phyloP scores from a whole-genome alignment of 1,140 invertebrate species.

The Drosophila burlai region DNA sequence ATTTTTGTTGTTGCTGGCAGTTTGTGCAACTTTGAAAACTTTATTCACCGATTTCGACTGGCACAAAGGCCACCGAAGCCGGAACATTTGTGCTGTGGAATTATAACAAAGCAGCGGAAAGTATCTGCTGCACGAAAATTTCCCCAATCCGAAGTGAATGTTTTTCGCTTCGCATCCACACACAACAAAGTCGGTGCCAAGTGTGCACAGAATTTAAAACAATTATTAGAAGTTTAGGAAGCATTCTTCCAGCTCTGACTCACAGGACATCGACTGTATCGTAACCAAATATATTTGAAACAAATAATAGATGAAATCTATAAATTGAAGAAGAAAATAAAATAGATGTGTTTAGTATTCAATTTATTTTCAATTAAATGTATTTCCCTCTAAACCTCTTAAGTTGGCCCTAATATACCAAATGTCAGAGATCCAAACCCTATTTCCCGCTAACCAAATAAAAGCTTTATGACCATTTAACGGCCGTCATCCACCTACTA shows the following conservation, averaged over 20 bases:
- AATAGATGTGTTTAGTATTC: no score
- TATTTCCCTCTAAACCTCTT: background rate
- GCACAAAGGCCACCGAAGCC: conserved; percentile 47
- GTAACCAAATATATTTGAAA: background rate
- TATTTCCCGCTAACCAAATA: conserved; percentile 1
- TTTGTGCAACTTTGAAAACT: conserved; percentile 74
- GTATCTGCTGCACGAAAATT: conserved; percentile 49
- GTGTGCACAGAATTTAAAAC: conserved; percentile 43
- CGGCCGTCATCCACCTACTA: background rate
- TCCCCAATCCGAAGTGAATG: conserved; percentile 23
- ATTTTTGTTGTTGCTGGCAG: conserved; percentile 40
- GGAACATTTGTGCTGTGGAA: conserved; percentile 52
- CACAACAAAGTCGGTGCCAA: conserved; percentile 31
- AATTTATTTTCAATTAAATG: background rate
- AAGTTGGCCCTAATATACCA: background rate
- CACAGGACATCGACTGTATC: background rate
- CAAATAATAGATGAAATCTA: background rate
- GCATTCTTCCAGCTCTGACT: conserved; percentile 7
- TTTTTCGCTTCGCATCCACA: conserved; percentile 17
- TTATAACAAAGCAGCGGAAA: conserved; percentile 59
- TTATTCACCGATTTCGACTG: conserved; percentile 68
- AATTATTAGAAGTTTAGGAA: conserved; percentile 52
- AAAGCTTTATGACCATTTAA: conserved; percentile 14
- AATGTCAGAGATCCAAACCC: conserved; percentile 2
- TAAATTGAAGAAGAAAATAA: background rate